These are phyloP conservation scores for Aplysia californica DNA, from an alignment of 1,140 invertebrate species.

Conservation along the genomic window DNA sequence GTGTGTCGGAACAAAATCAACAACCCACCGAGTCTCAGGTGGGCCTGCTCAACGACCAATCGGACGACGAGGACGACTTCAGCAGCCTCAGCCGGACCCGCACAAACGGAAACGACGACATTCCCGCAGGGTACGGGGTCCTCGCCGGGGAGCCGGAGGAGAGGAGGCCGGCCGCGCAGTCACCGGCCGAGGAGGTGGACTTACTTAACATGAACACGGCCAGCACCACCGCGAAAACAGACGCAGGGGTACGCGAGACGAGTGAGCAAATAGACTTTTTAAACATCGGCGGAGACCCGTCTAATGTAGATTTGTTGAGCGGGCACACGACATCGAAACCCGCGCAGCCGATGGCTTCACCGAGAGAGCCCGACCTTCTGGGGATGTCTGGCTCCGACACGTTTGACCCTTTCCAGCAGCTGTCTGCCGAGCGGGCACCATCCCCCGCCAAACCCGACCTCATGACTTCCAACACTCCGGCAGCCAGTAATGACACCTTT, in stretches of 20 bases:
- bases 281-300: constrained; percentile 45
- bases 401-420: constrained; percentile 49
- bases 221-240: not conserved
- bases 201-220: constrained; percentile 7
- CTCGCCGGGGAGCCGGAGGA: not conserved
- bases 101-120: constrained; percentile 17
- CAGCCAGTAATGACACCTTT: constrained; percentile 38
- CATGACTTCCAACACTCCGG: constrained; percentile 11
- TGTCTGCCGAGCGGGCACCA: not conserved
- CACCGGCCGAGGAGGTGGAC: constrained; percentile 23
- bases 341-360: not conserved
- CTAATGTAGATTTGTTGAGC: constrained; percentile 76
- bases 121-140: constrained; percentile 20
- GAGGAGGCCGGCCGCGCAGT: not conserved
- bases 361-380: constrained; percentile 15
- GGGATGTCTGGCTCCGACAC: constrained; percentile 11
- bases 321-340: constrained; percentile 14
- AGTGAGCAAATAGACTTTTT: constrained; percentile 43
- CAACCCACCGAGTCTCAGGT: constrained; percentile 25
- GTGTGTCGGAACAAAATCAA: not conserved
- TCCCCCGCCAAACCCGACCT: constrained; percentile 6
- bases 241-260: not conserved
- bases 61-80: constrained; percentile 57
- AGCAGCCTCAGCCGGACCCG: constrained; percentile 40
- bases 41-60: constrained; percentile 37